A percentile compares a stretch with the other conserved stretches of the same genome.
These are phyloP conservation scores for Synanthedon andrenaeformis DNA, from an alignment of 2,888 invertebrate species.

Conservation along the genomic window DNA sequence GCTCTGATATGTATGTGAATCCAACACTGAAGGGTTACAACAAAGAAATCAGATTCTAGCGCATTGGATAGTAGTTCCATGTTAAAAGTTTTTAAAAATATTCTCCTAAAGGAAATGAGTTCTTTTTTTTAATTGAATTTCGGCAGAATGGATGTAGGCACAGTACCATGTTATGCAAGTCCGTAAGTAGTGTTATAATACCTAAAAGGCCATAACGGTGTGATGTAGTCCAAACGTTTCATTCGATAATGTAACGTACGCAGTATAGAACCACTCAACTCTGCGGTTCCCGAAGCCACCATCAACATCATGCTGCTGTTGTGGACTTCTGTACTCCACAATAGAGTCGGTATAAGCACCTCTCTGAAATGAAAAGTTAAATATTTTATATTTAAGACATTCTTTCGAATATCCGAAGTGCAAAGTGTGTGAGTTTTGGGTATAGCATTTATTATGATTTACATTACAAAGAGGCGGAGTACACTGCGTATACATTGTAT, in stretches of 20 bases:
- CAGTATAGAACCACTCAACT: conserved; percentile 33
- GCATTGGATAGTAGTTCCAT: too few relatives aligned
- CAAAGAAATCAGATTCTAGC: neutral
- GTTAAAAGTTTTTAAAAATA: too few relatives aligned
- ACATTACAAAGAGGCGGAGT: too few relatives aligned
- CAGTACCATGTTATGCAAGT: too few relatives aligned
- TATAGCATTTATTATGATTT: too few relatives aligned
- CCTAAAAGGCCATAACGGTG: conserved; percentile 48
- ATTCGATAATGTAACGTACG: conserved; percentile 28
- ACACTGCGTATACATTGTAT: too few relatives aligned
- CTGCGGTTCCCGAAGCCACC: conserved; percentile 26
- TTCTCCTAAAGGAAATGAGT: too few relatives aligned
- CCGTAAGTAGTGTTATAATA: conserved; percentile 6
- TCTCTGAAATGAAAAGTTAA: conserved; percentile 19
- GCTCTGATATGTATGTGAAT: conserved; percentile 48
- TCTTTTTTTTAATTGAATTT: too few relatives aligned
- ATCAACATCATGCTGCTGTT: conserved; percentile 43
- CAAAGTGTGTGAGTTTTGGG: too few relatives aligned
- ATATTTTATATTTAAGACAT: too few relatives aligned
- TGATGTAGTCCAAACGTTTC: conserved; percentile 28
- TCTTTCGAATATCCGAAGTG: too few relatives aligned
- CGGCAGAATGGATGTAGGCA: too few relatives aligned
- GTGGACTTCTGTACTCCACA: conserved; percentile 28
- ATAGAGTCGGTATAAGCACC: conserved; percentile 21
- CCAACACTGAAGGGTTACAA: conserved; percentile 31